Conservation (phyloP, 2,797 vertebrate species). For the Garrulus glandarius region DNA sequence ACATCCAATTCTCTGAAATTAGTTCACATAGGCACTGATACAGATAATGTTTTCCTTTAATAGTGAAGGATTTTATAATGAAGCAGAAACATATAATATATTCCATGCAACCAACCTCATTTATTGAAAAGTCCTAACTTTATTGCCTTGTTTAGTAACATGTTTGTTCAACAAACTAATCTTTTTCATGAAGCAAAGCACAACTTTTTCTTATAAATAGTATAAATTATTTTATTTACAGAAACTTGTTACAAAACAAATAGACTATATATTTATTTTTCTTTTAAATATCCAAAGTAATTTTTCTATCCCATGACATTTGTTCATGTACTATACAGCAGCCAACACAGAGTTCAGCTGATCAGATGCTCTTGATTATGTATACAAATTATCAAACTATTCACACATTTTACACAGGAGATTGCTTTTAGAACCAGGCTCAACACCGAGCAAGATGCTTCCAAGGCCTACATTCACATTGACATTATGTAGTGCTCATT, state of each 20-base stretch:
- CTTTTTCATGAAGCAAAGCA: constrained; percentile 83
- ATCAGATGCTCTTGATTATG: constrained; percentile 94
- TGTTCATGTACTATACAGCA: constrained; percentile 99
- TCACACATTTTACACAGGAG: constrained; percentile 92
- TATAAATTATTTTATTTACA: constrained; percentile 99
- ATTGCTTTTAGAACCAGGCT: constrained; percentile 88
- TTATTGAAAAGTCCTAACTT: constrained; percentile 80
- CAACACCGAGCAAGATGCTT: constrained; percentile 80
- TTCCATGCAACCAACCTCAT: constrained; percentile 76
- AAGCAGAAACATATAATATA: constrained; percentile 71
- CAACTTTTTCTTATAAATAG: constrained; percentile 99
- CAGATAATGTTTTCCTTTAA: constrained; percentile 31
- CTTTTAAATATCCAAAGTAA: constrained; percentile 99
- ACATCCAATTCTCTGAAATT: constrained; percentile 26
- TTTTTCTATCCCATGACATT: constrained; percentile 96
- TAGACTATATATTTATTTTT: constrained; percentile 99
- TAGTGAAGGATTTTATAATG: constrained; percentile 45
- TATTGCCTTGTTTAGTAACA: constrained; percentile 80
- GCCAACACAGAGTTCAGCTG: constrained; percentile 98
- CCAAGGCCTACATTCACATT: constrained; percentile 90
- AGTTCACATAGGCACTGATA: constrained; percentile 31
- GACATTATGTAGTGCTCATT: constrained; percentile 89
- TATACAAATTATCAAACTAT: constrained; percentile 90
- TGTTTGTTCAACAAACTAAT: constrained; percentile 79
- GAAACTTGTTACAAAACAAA: constrained; percentile 99